These are phyloP conservation scores for Alentia gelatinosa DNA, from an alignment of 2,888 invertebrate species.

Conservation along the genomic window DNA sequence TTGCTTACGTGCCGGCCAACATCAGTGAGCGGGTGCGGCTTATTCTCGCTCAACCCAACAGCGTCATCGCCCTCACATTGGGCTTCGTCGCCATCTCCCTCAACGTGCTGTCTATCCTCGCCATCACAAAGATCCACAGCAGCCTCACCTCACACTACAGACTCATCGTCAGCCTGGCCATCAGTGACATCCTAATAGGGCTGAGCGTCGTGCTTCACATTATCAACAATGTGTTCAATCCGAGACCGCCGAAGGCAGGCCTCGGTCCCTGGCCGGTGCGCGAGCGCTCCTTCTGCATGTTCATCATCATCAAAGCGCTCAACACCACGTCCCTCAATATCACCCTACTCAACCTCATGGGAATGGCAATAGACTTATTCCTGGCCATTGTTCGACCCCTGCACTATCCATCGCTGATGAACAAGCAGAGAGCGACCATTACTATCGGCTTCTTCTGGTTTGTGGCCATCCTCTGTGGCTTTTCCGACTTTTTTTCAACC, in stretches of 20 bases:
- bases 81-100: constrained; percentile 67
- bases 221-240: constrained; percentile 69
- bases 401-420: constrained; percentile 62
- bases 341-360: constrained; percentile 65
- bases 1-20: constrained; percentile 5
- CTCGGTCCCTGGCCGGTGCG: constrained; percentile 63
- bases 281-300: constrained; percentile 67
- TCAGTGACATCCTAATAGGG: constrained; percentile 71
- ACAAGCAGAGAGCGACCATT: constrained; percentile 53
- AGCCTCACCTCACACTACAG: constrained; percentile 71
- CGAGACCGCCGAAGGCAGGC: neutral
- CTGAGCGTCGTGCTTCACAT: constrained; percentile 69
- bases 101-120: constrained; percentile 70
- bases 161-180: constrained; percentile 72
- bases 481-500: constrained; percentile 63
- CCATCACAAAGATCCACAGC: constrained; percentile 68
- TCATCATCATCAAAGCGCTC: constrained; percentile 68
- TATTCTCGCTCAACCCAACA: constrained; percentile 53
- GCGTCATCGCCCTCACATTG: constrained; percentile 56
- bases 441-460: constrained; percentile 62
- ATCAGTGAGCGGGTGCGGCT: constrained; percentile 27
- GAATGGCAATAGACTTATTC: constrained; percentile 66
- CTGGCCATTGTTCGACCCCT: constrained; percentile 64
- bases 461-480: constrained; percentile 62
- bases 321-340: constrained; percentile 71